phyloP scores from a whole-genome alignment of 2,113 vertebrate species.

The Dromiciops gliroides region DNA sequence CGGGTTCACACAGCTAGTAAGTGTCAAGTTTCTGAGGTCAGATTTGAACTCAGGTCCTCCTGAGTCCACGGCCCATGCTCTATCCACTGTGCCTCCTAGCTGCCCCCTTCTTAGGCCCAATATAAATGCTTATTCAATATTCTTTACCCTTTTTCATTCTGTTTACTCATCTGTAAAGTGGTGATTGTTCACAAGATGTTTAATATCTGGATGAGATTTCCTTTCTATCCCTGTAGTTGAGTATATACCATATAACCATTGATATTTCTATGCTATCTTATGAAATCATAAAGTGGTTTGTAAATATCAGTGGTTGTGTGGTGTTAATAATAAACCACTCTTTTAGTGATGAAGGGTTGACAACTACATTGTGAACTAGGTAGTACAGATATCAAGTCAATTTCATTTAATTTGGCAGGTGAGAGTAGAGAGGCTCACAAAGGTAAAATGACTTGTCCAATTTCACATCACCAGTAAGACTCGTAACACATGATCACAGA shows the following conservation, averaged over 20 bases:
- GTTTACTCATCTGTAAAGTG: neutral
- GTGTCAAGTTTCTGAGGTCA: no score
- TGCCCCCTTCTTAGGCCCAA: no score
- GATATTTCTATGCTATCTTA: neutral
- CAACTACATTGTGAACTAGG: neutral
- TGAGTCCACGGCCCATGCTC: no score
- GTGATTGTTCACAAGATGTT: neutral
- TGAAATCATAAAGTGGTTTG: neutral
- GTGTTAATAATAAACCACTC: neutral
- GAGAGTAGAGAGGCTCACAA: neutral
- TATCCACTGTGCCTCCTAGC: no score
- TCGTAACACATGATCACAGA: neutral
- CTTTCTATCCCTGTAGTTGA: neutral
- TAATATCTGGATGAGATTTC: neutral
- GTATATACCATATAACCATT: neutral
- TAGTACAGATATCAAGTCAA: neutral
- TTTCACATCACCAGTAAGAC: neutral
- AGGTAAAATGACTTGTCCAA: neutral
- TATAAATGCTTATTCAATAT: neutral
- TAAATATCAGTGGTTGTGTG: neutral
- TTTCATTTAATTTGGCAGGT: neutral
- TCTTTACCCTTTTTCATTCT: neutral
- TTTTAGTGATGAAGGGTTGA: neutral
- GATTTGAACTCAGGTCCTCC: no score
- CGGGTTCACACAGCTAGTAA: no score